Evolutionary conservation across 2,113 vertebrate genomes (phyloP).

Genomic region (Perognathus longimembris): DNA sequence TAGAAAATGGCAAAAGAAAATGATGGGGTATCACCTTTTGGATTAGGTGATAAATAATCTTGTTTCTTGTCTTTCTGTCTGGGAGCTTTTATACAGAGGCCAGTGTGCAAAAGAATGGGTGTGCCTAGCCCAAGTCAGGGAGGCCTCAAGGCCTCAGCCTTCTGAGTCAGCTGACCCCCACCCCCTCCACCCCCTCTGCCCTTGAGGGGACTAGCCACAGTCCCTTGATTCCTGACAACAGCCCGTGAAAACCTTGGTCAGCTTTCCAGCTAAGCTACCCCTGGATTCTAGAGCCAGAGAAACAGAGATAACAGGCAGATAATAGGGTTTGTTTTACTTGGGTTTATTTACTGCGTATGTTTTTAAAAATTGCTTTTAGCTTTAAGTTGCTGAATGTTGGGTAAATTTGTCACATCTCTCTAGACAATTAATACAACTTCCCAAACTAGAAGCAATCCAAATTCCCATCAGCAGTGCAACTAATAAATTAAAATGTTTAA

Average conservation of each 20-base stretch:
- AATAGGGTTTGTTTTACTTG: not conserved
- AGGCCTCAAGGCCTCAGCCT: not conserved
- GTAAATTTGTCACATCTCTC: not conserved
- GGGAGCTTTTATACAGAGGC: not conserved
- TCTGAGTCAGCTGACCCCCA: not conserved
- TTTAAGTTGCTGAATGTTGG: not conserved
- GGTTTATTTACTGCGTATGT: not conserved
- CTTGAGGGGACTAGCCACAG: not conserved
- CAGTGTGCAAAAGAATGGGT: not conserved
- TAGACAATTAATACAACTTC: not conserved
- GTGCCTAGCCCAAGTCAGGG: not conserved
- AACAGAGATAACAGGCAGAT: not conserved
- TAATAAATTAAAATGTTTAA: not conserved
- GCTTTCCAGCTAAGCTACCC: not conserved
- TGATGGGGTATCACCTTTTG: not conserved
- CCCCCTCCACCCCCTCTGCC: not conserved
- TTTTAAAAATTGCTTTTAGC: not conserved
- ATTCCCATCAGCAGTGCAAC: not conserved
- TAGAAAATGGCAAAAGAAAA: constrained; percentile 5
- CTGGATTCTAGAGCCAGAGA: not conserved
- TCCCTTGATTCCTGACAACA: not conserved
- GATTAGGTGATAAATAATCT: constrained; percentile 18
- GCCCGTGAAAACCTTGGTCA: not conserved
- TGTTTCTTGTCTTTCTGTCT: not conserved
- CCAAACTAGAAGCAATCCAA: not conserved